These are phyloP conservation scores for Corythornis cristatus DNA, from an alignment of 2,113 vertebrate genomes.

Conservation along the genomic window DNA sequence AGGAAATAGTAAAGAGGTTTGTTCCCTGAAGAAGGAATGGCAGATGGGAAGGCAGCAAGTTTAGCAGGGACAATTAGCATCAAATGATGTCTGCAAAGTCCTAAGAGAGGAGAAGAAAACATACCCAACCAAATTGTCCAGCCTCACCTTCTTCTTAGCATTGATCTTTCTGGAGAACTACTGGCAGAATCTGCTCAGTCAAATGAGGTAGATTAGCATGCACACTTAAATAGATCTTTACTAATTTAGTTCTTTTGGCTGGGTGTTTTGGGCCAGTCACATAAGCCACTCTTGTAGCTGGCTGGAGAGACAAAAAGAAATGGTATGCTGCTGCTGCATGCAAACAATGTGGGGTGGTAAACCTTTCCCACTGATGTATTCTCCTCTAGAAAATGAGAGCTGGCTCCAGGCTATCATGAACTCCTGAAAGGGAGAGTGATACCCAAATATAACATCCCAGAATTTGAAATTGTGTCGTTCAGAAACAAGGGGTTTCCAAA, in stretches of 20 bases:
- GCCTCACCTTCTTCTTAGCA: background rate
- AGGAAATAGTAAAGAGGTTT: background rate
- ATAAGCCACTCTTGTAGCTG: background rate
- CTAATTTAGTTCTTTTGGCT: background rate
- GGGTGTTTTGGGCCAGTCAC: background rate
- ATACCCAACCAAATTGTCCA: background rate
- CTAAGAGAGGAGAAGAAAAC: background rate
- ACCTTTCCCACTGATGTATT: background rate
- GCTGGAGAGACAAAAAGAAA: background rate
- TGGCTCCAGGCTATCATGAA: background rate
- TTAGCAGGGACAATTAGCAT: background rate
- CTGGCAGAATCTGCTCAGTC: background rate
- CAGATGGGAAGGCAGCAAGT: background rate
- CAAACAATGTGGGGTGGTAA: accelerated
- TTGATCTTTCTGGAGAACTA: background rate
- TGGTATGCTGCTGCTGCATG: background rate
- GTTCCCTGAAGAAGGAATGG: background rate
- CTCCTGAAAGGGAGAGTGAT: background rate
- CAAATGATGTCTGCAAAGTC: background rate
- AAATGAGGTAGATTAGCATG: background rate
- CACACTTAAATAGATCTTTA: background rate
- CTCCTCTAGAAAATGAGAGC: background rate
- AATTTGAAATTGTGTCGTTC: background rate
- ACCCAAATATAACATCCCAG: background rate
- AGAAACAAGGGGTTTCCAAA: background rate